Evolutionary conservation across 2,113 vertebrate genomes (phyloP), one percentile per base, ranked within the genome.

Genomic region (Sula dactylatra): DNA sequence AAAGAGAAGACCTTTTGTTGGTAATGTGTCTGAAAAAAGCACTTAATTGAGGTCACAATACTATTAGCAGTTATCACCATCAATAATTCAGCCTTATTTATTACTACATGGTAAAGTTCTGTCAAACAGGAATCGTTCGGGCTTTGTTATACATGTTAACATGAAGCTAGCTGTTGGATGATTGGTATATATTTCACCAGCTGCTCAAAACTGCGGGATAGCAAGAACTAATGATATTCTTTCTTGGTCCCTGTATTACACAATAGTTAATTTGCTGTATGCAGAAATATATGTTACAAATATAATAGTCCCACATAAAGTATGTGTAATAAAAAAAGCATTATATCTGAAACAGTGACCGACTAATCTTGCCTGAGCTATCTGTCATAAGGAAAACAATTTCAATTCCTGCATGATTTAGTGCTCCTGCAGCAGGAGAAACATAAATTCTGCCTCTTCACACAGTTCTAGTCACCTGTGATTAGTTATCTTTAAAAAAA

Each of bases 41-140:
- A 98, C 98, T 98, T 98, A 98, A 98, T 98, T 98, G 98, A 98
- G 98, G 98, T 98, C 98, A 98, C 98, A 98, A 98, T 98, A 98
- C 98, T 98, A 98, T 98, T 98, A 98, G 98, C 93, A 91, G 98
- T 98, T 98, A 98, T 98, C 96, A 94, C 97, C 98, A 98, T 98
- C 98, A 98, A 98, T 98, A 98, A 98, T 98, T 98, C 97, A 98
- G 95, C 91, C 96, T 97, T 98, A 98, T 98, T 98, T 98, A 98
- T 98, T 98, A 98, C 98, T 97, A 94, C 97, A 97, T 27, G 70
- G 97, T 94, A 98, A 97, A 97, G 97, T 94, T 97, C 97, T 98
- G 98, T 98, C 98, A 97, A 96, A 97, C 91, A 87, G 84, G 94
- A 94, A 83, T 42, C 67, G 21, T 90, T 93, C 62, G 40, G 92